These are phyloP conservation scores for Pandemis heparana DNA, from an alignment of 2,888 invertebrate genomes.

Conservation along the genomic window DNA sequence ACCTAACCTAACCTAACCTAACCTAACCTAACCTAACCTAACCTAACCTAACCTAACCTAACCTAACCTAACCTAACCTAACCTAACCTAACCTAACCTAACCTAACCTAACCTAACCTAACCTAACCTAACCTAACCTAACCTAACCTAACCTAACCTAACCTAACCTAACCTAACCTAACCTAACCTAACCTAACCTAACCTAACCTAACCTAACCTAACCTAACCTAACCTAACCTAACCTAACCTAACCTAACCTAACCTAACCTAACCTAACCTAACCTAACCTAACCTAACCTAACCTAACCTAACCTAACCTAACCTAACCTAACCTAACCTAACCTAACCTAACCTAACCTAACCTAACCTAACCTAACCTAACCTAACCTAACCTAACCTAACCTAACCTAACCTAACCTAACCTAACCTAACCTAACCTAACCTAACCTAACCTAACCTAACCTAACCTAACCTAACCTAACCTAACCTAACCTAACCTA, in stretches of 20 bases:
- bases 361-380: slow-evolving; percentile 39
- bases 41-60: slow-evolving; percentile 45
- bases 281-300: slow-evolving; percentile 42
- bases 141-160: slow-evolving; percentile 41
- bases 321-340: slow-evolving; percentile 38
- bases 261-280: slow-evolving; percentile 41
- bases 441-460: slow-evolving; percentile 20
- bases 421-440: slow-evolving; percentile 20
- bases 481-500: slow-evolving; percentile 20
- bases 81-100: slow-evolving; percentile 48
- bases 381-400: slow-evolving; percentile 37
- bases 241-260: slow-evolving; percentile 40
- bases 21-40: slow-evolving; percentile 46
- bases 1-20: slow-evolving; percentile 45
- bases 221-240: slow-evolving; percentile 43
- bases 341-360: slow-evolving; percentile 42
- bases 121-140: slow-evolving; percentile 44
- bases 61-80: slow-evolving; percentile 47
- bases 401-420: slow-evolving; percentile 20
- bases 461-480: slow-evolving; percentile 20
- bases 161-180: slow-evolving; percentile 45
- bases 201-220: slow-evolving; percentile 46
- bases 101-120: slow-evolving; percentile 45
- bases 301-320: slow-evolving; percentile 32
- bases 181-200: slow-evolving; percentile 45